Percentiles rank a stretch among this genome's conserved stretches.
Conservation (phyloP, 2,113 vertebrate genomes). For the Pterocles burchelli region DNA sequence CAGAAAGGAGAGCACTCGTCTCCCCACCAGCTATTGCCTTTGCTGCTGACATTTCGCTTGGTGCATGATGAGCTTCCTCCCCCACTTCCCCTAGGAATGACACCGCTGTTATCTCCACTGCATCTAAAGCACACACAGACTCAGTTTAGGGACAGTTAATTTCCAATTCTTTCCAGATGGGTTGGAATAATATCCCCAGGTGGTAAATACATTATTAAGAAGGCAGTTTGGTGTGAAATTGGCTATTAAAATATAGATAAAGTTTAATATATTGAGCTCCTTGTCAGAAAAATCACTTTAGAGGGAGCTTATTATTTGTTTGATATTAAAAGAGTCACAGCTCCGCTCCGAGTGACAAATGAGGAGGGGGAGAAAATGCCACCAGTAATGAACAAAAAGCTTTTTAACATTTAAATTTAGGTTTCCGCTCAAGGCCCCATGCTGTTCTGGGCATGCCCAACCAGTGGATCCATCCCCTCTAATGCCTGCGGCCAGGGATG, state of each 20-base stretch:
- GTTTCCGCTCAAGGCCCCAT: conserved; percentile 49
- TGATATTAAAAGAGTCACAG: conserved; percentile 88
- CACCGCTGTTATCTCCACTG: conserved; percentile 67
- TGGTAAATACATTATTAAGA: conserved; percentile 89
- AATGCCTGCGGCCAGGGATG: background rate
- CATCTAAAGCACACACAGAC: conserved; percentile 77
- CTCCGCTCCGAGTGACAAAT: conserved; percentile 83
- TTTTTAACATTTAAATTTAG: conserved; percentile 85
- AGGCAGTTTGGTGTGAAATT: conserved; percentile 89
- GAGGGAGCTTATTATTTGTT: conserved; percentile 87
- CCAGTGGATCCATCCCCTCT: background rate
- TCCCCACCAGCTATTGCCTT: conserved; percentile 5
- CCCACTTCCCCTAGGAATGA: conserved; percentile 64
- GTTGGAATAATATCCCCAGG: conserved; percentile 87
- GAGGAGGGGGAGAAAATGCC: conserved; percentile 74
- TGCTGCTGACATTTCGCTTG: conserved; percentile 52
- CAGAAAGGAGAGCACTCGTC: background rate
- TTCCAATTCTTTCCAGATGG: conserved; percentile 87
- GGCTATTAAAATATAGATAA: conserved; percentile 90
- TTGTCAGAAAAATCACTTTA: conserved; percentile 89
- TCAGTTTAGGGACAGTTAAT: conserved; percentile 86
- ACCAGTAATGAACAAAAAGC: conserved; percentile 82
- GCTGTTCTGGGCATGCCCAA: conserved; percentile 11
- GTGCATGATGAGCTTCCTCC: conserved; percentile 38
- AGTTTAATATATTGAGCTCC: conserved; percentile 88